phyloP scores from a whole-genome alignment of 2,888 invertebrate species.

The Drosophila phalerata region DNA sequence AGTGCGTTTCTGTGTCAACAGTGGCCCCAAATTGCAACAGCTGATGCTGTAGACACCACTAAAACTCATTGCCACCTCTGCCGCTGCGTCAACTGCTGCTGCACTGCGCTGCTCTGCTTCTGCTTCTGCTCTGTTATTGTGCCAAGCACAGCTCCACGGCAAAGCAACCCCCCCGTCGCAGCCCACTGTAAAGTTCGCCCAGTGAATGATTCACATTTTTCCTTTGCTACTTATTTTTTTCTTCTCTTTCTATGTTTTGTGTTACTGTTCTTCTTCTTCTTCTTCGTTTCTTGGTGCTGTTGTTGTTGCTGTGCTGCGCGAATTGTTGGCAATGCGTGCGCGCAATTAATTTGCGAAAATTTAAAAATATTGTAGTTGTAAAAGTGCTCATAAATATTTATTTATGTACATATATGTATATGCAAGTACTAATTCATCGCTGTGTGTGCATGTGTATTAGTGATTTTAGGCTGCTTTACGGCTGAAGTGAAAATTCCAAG shows the following conservation, averaged over 20 bases:
- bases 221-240: constrained; percentile 52
- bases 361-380: constrained; percentile 42
- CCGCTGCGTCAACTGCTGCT: constrained; percentile 9
- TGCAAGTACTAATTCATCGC: constrained; percentile 26
- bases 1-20: constrained; percentile 56
- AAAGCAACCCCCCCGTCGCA: constrained; percentile 48
- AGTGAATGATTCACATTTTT: constrained; percentile 78
- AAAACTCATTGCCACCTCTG: constrained; percentile 50
- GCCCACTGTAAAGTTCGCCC: constrained; percentile 66
- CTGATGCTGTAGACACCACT: constrained; percentile 67
- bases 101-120: constrained; percentile 44
- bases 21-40: constrained; percentile 73
- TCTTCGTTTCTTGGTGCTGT: constrained; percentile 33
- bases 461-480: constrained; percentile 68
- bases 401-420: constrained; percentile 22
- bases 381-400: constrained; percentile 64
- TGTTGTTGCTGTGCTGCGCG: constrained; percentile 50
- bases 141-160: constrained; percentile 49
- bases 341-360: constrained; percentile 68
- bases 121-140: constrained; percentile 58
- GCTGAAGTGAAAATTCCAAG: constrained; percentile 76
- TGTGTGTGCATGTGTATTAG: constrained; percentile 42
- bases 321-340: constrained; percentile 69
- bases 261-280: constrained; percentile 32
- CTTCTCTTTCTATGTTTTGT: constrained; percentile 47